phyloP scores from a whole-genome alignment of 1,140 invertebrate genomes.

The Orius insidiosus region DNA sequence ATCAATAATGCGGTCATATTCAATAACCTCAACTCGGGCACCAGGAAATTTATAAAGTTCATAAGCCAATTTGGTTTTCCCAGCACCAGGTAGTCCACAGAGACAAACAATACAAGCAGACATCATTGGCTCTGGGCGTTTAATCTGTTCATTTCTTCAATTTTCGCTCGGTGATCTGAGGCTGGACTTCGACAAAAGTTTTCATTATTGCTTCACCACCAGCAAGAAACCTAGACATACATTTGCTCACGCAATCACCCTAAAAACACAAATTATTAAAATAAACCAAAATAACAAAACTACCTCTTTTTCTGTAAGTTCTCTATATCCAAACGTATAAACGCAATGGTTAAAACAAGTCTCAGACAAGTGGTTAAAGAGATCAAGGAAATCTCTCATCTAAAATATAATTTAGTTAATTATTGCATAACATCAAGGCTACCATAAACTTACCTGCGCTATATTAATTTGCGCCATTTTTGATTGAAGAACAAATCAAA shows the following conservation, averaged over 20 bases:
- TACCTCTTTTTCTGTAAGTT: conserved; percentile 26
- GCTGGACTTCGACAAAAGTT: conserved; percentile 33
- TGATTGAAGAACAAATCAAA: too few species aligned
- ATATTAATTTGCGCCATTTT: too few species aligned
- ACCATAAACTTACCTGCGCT: too few species aligned
- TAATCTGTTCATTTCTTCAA: conserved; percentile 27
- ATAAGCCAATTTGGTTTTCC: conserved; percentile 16
- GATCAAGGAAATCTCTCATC: conserved; percentile 31
- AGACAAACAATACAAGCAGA: conserved; percentile 12
- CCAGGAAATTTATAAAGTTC: background rate
- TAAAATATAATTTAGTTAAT: conserved; percentile 16
- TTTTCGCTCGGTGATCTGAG: conserved; percentile 27
- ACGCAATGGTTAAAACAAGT: conserved; percentile 31
- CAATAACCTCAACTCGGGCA: background rate
- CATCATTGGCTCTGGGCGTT: conserved; percentile 12
- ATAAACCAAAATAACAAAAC: too few species aligned
- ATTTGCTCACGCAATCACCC: conserved; percentile 27
- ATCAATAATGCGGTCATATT: conserved; percentile 13
- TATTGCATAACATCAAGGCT: too few species aligned
- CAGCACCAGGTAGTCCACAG: conserved; percentile 17
- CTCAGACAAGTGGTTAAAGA: conserved; percentile 33
- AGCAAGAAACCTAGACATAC: conserved; percentile 29
- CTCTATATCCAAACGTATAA: conserved; percentile 25
- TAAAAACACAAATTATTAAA: conserved; percentile 20
- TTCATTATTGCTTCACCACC: conserved; percentile 35